Evolutionary conservation across 2,113 vertebrate genomes (phyloP), one percentile per base, ranked within the genome.

Genomic region (Pseudois nayaur): DNA sequence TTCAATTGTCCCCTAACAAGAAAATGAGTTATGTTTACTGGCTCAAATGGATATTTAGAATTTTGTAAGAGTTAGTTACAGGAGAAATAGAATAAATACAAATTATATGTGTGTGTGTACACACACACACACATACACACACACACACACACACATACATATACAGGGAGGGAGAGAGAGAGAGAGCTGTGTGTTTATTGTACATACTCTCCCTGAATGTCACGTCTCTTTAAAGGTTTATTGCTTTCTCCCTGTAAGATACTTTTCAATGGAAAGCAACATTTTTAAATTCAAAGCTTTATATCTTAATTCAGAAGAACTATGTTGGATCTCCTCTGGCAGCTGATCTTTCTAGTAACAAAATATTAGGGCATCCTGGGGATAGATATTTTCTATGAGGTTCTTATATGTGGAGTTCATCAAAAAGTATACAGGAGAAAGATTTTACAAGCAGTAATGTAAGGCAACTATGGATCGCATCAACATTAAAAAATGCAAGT

Each of bases 261-360:
- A 88, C 8, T 19, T 94, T 57, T 92, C 62, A 60, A 50, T 54
- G 33, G 96, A 97, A 98, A 99, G 89, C 95, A 98, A 97, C 91
- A 97, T 96, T 98, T 98, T 96, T 71, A 97, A 97, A 86, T 98
- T 92, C 92, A 98, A 98, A 98, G 90, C 45, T 89, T 92, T 85
- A 87, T 92, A 98, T 94, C 89, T 25, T 98, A 98, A 98, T 98
- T 98, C 95, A 97, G 89, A 95, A 95, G 92, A 98, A 98, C 52
- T 97, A 97, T 98, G 52, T 96, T 98, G 86, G 98, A 98, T 98
- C 97, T 98, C 96, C 96, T 98, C 95, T 5, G 71, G 97, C 97
- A 98, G 97, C 57, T 98, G 98, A 98, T 98, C 97, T 98, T 98
- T 98, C 98, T 96, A 98, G 97, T 96, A 98, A 98, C 86, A 94